These are phyloP conservation scores for Nymphalis urticae DNA, from an alignment of 2,888 invertebrate genomes.

Conservation along the genomic window DNA sequence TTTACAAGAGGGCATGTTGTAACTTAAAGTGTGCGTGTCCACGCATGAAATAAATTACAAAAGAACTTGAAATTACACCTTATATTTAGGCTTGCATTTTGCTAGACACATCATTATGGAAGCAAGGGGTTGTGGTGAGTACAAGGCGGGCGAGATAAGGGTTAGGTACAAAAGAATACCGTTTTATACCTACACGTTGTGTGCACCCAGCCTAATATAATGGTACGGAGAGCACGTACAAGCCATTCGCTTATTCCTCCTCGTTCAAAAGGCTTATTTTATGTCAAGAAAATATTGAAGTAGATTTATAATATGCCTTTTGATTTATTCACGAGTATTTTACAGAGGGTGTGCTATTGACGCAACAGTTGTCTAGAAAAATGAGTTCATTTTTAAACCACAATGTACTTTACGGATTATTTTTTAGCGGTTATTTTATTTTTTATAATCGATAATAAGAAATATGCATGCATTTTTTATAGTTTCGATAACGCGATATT, in stretches of 20 bases:
- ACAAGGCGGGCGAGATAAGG: slow-evolving; percentile 46
- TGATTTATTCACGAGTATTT: slow-evolving; percentile 38
- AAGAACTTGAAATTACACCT: slow-evolving; percentile 56
- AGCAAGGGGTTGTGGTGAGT: slow-evolving; percentile 59
- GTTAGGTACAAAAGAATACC: slow-evolving; percentile 41
- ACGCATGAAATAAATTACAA: slow-evolving; percentile 27
- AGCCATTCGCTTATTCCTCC: slow-evolving; percentile 44
- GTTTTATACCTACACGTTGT: slow-evolving; percentile 42
- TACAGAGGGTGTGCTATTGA: slow-evolving; percentile 21
- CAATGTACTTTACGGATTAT: slow-evolving; percentile 1
- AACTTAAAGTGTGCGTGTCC: slow-evolving; percentile 24
- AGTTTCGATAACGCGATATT: too few relatives aligned
- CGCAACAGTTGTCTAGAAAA: slow-evolving; percentile 38
- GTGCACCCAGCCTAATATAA: slow-evolving; percentile 44
- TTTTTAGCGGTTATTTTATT: not conserved
- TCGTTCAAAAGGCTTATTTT: slow-evolving; percentile 45
- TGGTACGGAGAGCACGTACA: slow-evolving; percentile 45
- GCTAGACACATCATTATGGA: slow-evolving; percentile 75
- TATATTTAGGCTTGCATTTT: slow-evolving; percentile 62
- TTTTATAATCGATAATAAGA: not conserved
- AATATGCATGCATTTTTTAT: not conserved
- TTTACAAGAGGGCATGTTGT: not conserved
- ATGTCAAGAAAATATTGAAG: slow-evolving; percentile 42
- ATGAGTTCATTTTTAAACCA: slow-evolving; percentile 15
- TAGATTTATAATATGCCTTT: slow-evolving; percentile 44